Evolutionary conservation across 2,888 invertebrate genomes (phyloP), one percentile per base, ranked within the genome.

Genomic region (Dryococelus australis): DNA sequence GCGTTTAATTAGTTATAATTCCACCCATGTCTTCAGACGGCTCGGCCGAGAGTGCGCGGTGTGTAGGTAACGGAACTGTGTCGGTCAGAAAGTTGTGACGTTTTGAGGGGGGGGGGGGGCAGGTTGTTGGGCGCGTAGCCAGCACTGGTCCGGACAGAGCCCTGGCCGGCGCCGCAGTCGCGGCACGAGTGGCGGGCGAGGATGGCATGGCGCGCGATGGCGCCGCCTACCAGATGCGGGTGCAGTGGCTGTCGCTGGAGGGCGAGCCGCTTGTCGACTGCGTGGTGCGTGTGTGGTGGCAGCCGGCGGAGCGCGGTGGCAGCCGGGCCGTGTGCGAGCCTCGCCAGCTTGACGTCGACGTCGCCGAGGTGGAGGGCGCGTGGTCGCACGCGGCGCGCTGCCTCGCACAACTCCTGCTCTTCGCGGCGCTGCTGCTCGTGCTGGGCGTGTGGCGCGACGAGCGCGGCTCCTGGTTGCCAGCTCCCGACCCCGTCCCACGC

Each of bases 281-380:
- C 81, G 88, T 89, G 13, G 88, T 89, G 87, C 87, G 88, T 43
- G 89, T 89, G 28, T 87, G 86, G 51, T 88, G 87, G 88, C 26
- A 47, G n/a, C 86, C 84, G 3, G 51, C 85, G 28, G 88, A 85
- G 13, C 84, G 80, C 28, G 87, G 83, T 0, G 87, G 86, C 13
- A 88, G 88, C 27, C 87, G 89, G 26, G 89, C 89, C 24, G 78
- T 89, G 16, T 89, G 89, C 65, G 87, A 87, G 90, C 90, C 90
- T 90, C 91, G 90, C 90, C 90, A 90, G 90, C 91, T 90, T 80
- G 85, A 8, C 26, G 12, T 35, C n/a, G 53, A 2, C 35, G 12
- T 9, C 86, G 16, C 65, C 78, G 24, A 90, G 91, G 91, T 91
- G 91, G 91, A 91, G 91, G 90, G 90, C 90, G 90, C 90, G 90